These are phyloP conservation scores for Cataglyphis hispanica DNA, from an alignment of 1,140 invertebrate genomes.

Conservation along the genomic window DNA sequence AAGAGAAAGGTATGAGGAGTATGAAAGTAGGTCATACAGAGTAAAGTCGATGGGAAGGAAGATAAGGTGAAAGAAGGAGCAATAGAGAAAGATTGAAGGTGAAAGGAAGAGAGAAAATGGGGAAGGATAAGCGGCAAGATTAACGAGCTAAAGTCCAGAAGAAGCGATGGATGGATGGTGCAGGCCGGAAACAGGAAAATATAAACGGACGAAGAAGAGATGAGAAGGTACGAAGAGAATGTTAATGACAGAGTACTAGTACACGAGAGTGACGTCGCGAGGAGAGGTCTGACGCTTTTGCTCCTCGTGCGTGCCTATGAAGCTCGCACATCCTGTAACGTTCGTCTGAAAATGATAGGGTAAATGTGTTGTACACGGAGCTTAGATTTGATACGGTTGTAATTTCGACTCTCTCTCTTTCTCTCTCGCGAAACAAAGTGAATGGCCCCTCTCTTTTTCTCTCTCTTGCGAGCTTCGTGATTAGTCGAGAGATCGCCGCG, in stretches of 20 bases:
- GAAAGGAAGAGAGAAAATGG: background rate
- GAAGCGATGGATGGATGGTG: constrained; percentile 57
- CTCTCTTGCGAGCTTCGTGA: constrained; percentile 34
- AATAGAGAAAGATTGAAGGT: background rate
- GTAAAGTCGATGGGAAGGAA: constrained; percentile 47
- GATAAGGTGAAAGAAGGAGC: constrained; percentile 27
- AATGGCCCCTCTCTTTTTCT: background rate
- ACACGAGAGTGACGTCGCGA: constrained; percentile 41
- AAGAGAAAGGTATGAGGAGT: constrained; percentile 28
- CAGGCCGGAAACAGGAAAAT: constrained; percentile 61
- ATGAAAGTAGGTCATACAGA: constrained; percentile 47
- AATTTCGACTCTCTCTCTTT: constrained; percentile 54
- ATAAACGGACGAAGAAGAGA: constrained; percentile 47
- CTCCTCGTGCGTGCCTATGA: constrained; percentile 54
- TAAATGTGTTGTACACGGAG: constrained; percentile 68
- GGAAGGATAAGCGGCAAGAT: constrained; percentile 53
- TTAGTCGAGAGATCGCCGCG: constrained; percentile 65
- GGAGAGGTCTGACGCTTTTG: constrained; percentile 24
- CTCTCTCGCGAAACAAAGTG: constrained; percentile 17
- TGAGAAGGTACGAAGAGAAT: constrained; percentile 48
- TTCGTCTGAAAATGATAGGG: constrained; percentile 76
- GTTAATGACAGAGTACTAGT: constrained; percentile 51
- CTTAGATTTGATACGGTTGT: constrained; percentile 75
- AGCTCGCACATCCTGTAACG: constrained; percentile 64
- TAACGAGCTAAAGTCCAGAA: constrained; percentile 58